A percentile compares a stretch with the other conserved stretches of the same genome.
phyloP scores from a whole-genome alignment of 2,888 invertebrate genomes.

The Drosophila sordidapex region DNA sequence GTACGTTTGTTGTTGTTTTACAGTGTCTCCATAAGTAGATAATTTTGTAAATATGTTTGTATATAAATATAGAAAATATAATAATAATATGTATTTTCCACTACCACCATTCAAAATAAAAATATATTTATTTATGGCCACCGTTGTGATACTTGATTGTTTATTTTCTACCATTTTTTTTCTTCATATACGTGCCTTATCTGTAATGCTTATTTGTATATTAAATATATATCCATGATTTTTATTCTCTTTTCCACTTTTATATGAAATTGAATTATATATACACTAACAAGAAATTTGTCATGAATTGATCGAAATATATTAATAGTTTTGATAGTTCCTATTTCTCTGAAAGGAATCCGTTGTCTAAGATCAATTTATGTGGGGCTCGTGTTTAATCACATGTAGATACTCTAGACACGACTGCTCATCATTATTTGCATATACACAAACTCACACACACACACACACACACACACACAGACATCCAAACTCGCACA shows the following conservation, averaged over 20 bases:
- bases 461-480: neutral
- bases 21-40: constrained; percentile 28
- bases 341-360: neutral
- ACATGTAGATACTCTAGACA: neutral
- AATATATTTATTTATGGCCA: constrained; percentile 8
- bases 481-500: neutral
- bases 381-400: neutral
- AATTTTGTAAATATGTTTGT: constrained; percentile 28
- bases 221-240: neutral
- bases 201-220: neutral
- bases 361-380: neutral
- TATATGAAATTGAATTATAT: neutral
- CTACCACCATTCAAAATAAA: constrained; percentile 34
- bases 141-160: constrained; percentile 2
- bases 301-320: neutral
- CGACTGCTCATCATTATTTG: neutral
- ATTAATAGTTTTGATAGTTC: neutral
- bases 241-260: neutral
- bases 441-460: neutral
- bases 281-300: neutral
- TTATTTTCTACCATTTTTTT: constrained; percentile 31
- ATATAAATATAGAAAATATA: constrained; percentile 31
- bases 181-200: constrained; percentile 1
- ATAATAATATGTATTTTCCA: neutral
- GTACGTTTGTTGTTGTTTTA: constrained; percentile 13